Evolutionary conservation across 2,797 vertebrate genomes (phyloP).

Genomic region (Bovichtus diacanthus): DNA sequence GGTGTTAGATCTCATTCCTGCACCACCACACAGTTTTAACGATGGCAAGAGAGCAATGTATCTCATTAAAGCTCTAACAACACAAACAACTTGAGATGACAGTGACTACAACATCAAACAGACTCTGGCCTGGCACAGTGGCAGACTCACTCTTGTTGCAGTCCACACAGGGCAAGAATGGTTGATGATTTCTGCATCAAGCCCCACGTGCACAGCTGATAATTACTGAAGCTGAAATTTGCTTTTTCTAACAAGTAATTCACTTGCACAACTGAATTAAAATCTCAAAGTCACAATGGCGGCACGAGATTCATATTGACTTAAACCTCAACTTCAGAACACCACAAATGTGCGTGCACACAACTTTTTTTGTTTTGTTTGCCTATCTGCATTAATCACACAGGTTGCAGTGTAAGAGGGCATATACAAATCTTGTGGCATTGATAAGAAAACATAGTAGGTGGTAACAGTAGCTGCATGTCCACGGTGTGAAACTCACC

Average conservation of each 20-base stretch:
- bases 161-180: not conserved
- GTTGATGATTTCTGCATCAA: not conserved
- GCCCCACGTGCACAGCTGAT: not conserved
- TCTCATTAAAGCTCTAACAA: not conserved
- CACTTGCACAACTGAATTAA: not conserved
- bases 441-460: not conserved
- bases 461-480: not conserved
- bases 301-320: not conserved
- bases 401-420: not conserved
- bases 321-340: not conserved
- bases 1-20: too few species aligned
- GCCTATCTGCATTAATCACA: not conserved
- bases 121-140: not conserved
- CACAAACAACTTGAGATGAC: not conserved
- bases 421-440: not conserved
- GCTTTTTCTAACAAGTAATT: too few species aligned
- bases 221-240: too few species aligned
- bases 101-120: not conserved
- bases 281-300: not conserved
- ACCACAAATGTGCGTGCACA: not conserved
- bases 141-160: not conserved
- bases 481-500: conserved; percentile 83
- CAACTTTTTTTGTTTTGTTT: not conserved
- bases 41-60: not conserved
- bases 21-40: not conserved